Conservation (phyloP, 2,797 vertebrate species). For the Fringilla coelebs region DNA sequence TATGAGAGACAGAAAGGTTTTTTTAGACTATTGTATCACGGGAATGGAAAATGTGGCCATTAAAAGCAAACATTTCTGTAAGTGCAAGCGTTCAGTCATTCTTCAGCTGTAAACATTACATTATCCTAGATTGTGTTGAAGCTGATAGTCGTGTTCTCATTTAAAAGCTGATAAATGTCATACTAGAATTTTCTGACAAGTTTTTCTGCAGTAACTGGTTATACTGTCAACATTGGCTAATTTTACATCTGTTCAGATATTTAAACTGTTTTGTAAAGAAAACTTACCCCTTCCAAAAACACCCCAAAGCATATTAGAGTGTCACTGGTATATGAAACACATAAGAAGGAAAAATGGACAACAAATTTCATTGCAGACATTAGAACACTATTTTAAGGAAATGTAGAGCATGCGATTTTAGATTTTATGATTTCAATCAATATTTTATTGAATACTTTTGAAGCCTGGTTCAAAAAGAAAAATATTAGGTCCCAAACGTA, state of each 20-base stretch:
- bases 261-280: constrained; percentile 14
- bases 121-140: not conserved
- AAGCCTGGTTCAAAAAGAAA: not conserved
- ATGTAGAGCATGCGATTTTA: not conserved
- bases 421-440: not conserved
- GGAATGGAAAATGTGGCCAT: not conserved
- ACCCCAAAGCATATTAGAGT: not conserved
- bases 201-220: not conserved
- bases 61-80: not conserved
- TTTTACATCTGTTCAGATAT: constrained; percentile 42
- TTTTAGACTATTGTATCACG: not conserved
- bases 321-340: not conserved
- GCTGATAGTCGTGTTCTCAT: not conserved
- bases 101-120: constrained; percentile 17
- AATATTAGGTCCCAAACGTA: not conserved
- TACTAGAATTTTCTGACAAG: constrained; percentile 11
- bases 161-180: constrained; percentile 23
- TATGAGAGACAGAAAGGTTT: not conserved
- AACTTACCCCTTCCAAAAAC: not conserved
- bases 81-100: not conserved
- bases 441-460: not conserved
- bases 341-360: not conserved
- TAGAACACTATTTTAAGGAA: not conserved
- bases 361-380: not conserved
- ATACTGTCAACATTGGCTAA: not conserved